Evolutionary conservation across 2,797 vertebrate genomes (phyloP).

Genomic region (Typhlichthys subterraneus): DNA sequence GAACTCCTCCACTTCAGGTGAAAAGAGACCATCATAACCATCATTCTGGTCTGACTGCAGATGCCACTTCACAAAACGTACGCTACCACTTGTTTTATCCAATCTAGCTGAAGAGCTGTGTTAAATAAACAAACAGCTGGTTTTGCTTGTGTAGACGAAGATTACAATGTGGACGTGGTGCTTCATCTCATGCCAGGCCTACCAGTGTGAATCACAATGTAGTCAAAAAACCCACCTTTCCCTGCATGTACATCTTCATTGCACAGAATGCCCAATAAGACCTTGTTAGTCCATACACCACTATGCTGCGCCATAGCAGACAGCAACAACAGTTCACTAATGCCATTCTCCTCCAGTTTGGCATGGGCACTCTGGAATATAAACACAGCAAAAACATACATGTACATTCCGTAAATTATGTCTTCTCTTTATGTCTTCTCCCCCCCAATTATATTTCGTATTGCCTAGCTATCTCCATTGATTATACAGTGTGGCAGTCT

Average conservation of each 20-base stretch:
- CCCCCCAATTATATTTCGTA: too few species aligned
- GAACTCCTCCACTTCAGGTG: slow-evolving; percentile 85
- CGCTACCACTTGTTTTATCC: too few species aligned
- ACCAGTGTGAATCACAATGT: neutral
- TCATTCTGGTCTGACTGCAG: neutral
- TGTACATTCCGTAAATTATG: too few species aligned
- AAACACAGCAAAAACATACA: neutral
- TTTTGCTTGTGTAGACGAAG: too few species aligned
- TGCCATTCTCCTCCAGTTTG: slow-evolving; percentile 85
- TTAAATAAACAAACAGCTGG: too few species aligned
- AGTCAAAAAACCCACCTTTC: slow-evolving; percentile 76
- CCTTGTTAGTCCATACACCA: slow-evolving; percentile 86
- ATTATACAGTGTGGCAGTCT: too few species aligned
- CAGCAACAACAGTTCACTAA: slow-evolving; percentile 83
- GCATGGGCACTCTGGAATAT: slow-evolving; percentile 78
- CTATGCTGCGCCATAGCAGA: slow-evolving; percentile 81
- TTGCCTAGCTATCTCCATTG: too few species aligned
- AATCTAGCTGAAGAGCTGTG: too few species aligned
- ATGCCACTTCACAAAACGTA: too few species aligned
- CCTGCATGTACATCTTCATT: slow-evolving; percentile 76
- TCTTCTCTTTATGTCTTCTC: too few species aligned
- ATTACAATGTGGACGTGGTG: too few species aligned
- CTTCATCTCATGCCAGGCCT: too few species aligned
- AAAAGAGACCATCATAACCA: slow-evolving; percentile 39
- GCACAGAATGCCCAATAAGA: slow-evolving; percentile 84